These are phyloP conservation scores for Pleuronectes platessa DNA, from an alignment of 2,113 vertebrate genomes.

Conservation along the genomic window DNA sequence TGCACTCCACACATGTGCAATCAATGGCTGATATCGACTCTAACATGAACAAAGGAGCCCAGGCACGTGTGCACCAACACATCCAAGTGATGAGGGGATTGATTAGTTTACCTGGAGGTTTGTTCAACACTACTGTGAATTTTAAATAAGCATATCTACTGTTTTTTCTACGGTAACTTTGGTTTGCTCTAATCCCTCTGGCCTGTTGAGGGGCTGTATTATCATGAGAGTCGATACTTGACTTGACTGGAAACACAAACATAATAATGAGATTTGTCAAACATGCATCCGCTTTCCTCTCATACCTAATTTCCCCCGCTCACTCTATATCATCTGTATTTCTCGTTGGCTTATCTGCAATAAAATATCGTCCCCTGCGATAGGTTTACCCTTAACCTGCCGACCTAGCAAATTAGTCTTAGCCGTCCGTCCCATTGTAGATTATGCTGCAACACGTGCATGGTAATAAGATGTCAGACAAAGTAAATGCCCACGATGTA, in stretches of 20 bases:
- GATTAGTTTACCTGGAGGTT: constrained; percentile 43
- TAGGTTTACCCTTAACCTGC: constrained; percentile 82
- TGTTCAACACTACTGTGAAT: constrained; percentile 22
- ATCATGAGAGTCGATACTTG: constrained; percentile 8
- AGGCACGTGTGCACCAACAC: constrained; percentile 32
- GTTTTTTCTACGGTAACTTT: not conserved
- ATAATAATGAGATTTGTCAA: constrained; percentile 2
- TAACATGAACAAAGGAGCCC: constrained; percentile 8
- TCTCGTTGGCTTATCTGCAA: constrained; percentile 70
- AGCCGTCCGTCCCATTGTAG: constrained; percentile 75
- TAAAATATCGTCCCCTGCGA: constrained; percentile 70
- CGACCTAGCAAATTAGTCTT: constrained; percentile 82
- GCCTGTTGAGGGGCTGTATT: not conserved
- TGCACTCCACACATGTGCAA: constrained; percentile 53
- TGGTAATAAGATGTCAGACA: constrained; percentile 83
- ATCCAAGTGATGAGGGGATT: constrained; percentile 18
- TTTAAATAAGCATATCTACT: not conserved
- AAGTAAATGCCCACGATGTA: constrained; percentile 83
- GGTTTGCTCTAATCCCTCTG: constrained; percentile 4
- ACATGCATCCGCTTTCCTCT: not conserved
- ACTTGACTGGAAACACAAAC: constrained; percentile 9
- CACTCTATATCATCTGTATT: constrained; percentile 43
- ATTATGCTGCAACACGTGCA: constrained; percentile 82
- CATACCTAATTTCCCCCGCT: constrained; percentile 1
- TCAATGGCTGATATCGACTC: constrained; percentile 61